These are phyloP conservation scores for Ochotona curzoniae DNA, from an alignment of 2,113 vertebrate genomes.

Conservation along the genomic window DNA sequence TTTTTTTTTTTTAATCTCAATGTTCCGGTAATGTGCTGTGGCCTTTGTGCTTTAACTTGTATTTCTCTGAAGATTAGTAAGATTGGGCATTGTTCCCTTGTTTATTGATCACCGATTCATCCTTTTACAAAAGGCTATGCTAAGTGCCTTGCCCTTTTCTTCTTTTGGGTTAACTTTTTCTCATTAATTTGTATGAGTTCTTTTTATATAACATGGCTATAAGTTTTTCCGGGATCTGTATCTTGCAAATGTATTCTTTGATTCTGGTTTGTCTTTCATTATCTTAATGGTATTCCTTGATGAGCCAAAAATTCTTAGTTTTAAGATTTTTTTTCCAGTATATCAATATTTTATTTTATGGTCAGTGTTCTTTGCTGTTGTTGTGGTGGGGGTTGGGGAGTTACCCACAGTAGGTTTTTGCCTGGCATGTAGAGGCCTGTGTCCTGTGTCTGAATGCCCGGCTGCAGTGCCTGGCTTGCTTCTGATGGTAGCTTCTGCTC, in stretches of 20 bases:
- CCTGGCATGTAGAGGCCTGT: no score
- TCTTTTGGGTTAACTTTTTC: slow-evolving; percentile 27
- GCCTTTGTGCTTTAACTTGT: slow-evolving; percentile 1
- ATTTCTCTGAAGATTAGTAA: not conserved
- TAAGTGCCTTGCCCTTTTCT: not conserved
- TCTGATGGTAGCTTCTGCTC: no score
- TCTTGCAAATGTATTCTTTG: not conserved
- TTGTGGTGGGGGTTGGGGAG: no score
- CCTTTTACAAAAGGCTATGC: not conserved
- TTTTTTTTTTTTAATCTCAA: not conserved
- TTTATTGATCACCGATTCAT: not conserved
- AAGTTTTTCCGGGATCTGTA: not conserved
- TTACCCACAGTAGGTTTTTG: no score
- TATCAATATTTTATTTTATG: not conserved
- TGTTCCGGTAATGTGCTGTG: not conserved
- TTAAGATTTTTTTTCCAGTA: not conserved
- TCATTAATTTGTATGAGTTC: not conserved
- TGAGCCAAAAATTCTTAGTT: slow-evolving; percentile 19
- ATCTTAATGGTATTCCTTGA: not conserved
- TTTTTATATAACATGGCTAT: not conserved
- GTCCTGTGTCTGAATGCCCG: no score
- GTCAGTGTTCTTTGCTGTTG: not conserved
- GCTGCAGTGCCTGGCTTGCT: no score
- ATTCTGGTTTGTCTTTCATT: not conserved
- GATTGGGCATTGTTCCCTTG: not conserved